Base-by-base conservation (phyloP, 2,888 invertebrate genomes). In the Phortica magna region DNA sequence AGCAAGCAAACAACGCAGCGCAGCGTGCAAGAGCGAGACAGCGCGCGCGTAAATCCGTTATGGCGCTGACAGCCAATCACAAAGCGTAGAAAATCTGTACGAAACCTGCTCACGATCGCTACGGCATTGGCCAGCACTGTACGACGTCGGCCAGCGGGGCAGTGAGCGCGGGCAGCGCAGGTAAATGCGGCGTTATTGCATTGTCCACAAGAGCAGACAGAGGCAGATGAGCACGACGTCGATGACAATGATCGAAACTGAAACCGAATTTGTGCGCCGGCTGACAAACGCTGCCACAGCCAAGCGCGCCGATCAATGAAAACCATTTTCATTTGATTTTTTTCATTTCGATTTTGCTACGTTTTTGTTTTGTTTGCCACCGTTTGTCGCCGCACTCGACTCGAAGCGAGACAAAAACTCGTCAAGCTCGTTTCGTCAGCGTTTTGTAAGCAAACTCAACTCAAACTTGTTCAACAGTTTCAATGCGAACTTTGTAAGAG, bases 401-500 rank as follows among this genome's bases (percentile, higher is more conserved):
- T 17, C n/a, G 59, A 7, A 59, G 7, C 17, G 31, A 31, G 39
- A 17, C 22, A 71, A 31, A 53, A 82, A 84, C 87, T 82, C 82
- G 83, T 84, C 87, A 82, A 85, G 83, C 84, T 85, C 81, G 84
- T 82, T 88, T 79, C 82, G 77, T 80, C 79, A 75, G 55, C 75
- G 72, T 67, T 65, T 74, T 74, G 67, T 55, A 67, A 57, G 59
- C 64, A 31, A 19, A 17, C 53, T 43, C 74, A 19, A 17, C 53
- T 43, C 74, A 76, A 83, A 87, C 81, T 83, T 83, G 83, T 79
- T 88, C 88, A 61, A 22, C 61, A 88, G 89, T 89, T 84, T 82
- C 81, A 83, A 88, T 82, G 86, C 87, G 83, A 89, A 88, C 84
- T 89, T 88, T 83, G 89, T 80, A 81, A 84, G 77, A 79, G 77